Evolutionary conservation across 2,888 invertebrate genomes (phyloP), one percentile per base, ranked within the genome.

Genomic region (Drosophila barbarae): DNA sequence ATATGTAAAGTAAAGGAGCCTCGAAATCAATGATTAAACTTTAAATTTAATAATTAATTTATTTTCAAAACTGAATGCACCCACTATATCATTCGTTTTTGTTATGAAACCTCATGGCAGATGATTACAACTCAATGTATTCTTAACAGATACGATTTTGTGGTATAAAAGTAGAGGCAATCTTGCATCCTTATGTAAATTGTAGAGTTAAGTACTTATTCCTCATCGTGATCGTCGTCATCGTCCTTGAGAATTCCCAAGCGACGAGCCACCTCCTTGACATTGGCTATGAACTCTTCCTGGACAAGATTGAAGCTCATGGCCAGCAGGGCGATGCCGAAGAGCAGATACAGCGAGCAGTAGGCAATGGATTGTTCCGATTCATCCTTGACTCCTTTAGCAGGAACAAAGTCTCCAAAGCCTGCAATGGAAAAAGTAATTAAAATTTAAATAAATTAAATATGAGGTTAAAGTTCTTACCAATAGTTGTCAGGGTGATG

Each of bases 291-390:
- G 10, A 97, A 96, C 89, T 97, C 96, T 87, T 97, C 97, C 89
- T 97, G 98, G 44, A 98, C 97, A 86, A 98, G 90, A 91, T 98
- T 98, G 90, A 98, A 98, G 83, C 96, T 96, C 98, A 98, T 98
- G 30, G 98, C 98, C 72, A 98, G 90, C 46, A 98, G 90, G 0
- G 98, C 96, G 86, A 98, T 98, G 8, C 98, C 98, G 88, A 98
- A 97, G 42, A 98, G 91, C 71, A 98, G 91, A 90, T 98, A 98
- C 58, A 98, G 90, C 0, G 97, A 97, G 85, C 97, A 97, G 55
- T 97, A 91, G 0, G 97, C 97, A 70, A 98, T 92, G 4, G 90
- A 89, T 54, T 89, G 86, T 58, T 87, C 70, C 1, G 89, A 88
- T 66, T 89, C 88, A 51, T 88, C 89, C 70, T 89, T 88, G 6